Conservation (phyloP, 2,888 invertebrate species). For the Caenorhabditis sulstoni region DNA sequence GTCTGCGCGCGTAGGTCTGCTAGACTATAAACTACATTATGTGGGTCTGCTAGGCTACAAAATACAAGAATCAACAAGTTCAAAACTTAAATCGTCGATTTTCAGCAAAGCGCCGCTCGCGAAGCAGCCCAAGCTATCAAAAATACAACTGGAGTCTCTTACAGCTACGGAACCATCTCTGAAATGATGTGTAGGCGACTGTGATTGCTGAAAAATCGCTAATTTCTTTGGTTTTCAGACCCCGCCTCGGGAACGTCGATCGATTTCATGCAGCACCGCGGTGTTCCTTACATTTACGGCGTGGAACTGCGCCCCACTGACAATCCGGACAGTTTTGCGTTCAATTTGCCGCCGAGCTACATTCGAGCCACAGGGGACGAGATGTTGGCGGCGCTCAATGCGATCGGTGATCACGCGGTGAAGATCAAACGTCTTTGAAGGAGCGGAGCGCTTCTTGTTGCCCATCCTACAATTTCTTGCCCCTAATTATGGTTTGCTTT, state of each 20-base stretch:
- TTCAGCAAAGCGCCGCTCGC: constrained; percentile 73
- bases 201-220: background rate
- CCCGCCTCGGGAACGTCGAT: constrained; percentile 79
- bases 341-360: constrained; percentile 72
- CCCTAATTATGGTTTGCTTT: constrained; percentile 2
- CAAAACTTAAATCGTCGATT: too few relatives aligned
- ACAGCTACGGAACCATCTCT: constrained; percentile 77
- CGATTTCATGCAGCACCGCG: constrained; percentile 77
- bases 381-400: constrained; percentile 69
- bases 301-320: constrained; percentile 76
- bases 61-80: background rate
- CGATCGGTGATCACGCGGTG: constrained; percentile 69
- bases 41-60: background rate
- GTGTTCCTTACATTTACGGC: constrained; percentile 78
- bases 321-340: constrained; percentile 67
- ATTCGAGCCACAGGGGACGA: constrained; percentile 76
- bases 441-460: background rate
- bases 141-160: constrained; percentile 73
- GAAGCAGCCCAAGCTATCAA: constrained; percentile 76
- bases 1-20: too few relatives aligned
- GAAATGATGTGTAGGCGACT: constrained; percentile 78
- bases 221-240: constrained; percentile 60
- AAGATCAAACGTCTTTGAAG: constrained; percentile 59
- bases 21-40: background rate
- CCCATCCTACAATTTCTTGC: background rate